phyloP scores from a whole-genome alignment of 1,140 invertebrate genomes.

The Campoletis sonorensis region DNA sequence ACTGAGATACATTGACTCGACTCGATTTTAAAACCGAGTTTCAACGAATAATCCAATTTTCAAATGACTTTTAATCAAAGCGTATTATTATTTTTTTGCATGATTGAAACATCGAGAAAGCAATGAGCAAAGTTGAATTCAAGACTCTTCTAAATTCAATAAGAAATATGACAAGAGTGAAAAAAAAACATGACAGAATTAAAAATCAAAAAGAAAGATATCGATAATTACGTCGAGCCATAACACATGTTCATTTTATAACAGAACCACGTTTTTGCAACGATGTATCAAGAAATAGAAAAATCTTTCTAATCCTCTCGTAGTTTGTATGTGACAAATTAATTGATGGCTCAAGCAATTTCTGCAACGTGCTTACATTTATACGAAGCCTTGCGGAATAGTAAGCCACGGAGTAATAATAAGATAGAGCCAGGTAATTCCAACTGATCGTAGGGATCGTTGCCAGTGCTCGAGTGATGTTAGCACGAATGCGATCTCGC shows the following conservation, averaged over 20 bases:
- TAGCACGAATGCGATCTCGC: conserved; percentile 10
- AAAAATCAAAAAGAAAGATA: too few relatives aligned
- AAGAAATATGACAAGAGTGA: not conserved
- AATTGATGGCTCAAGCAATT: conserved; percentile 17
- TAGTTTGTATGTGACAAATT: conserved; percentile 32
- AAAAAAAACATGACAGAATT: not conserved
- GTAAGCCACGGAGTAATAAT: conserved; percentile 6
- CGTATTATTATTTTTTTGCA: too few relatives aligned
- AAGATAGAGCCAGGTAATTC: conserved; percentile 27
- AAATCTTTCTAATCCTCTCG: conserved; percentile 9
- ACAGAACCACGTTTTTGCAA: conserved; percentile 9
- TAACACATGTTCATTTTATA: not conserved
- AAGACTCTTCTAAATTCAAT: not conserved
- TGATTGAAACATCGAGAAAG: too few relatives aligned
- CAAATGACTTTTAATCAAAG: too few relatives aligned
- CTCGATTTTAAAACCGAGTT: not conserved
- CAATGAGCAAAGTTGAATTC: too few relatives aligned
- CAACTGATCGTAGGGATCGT: conserved; percentile 12
- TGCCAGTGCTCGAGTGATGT: not conserved
- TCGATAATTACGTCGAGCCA: not conserved
- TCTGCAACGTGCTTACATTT: not conserved
- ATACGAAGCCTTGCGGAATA: not conserved
- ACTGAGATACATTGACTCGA: not conserved
- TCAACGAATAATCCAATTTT: not conserved
- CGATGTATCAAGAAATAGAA: not conserved